Percentiles rank a stretch among this genome's conserved stretches.
phyloP scores from a whole-genome alignment of 2,797 vertebrate genomes.

The Pseudotriccus pelzelni region DNA sequence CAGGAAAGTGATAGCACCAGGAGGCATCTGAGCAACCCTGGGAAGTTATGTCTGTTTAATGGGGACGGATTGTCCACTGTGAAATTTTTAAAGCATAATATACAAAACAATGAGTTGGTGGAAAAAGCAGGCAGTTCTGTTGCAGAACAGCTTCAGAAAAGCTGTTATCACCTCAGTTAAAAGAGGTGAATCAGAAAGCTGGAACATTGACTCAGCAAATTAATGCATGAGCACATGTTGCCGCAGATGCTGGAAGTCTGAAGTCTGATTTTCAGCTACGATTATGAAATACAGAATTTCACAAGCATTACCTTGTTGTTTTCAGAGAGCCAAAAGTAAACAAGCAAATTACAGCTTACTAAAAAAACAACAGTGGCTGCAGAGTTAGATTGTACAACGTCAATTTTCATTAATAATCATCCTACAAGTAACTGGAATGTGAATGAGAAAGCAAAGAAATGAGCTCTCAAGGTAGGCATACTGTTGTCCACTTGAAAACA shows the following conservation, averaged over 20 bases:
- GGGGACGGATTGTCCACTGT: constrained; percentile 2
- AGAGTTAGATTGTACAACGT: neutral
- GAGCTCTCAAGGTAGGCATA: neutral
- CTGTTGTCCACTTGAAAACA: neutral
- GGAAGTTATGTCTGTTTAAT: constrained; percentile 38
- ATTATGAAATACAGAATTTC: neutral
- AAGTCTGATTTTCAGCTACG: neutral
- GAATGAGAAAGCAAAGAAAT: neutral
- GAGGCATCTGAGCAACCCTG: neutral
- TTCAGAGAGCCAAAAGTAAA: neutral
- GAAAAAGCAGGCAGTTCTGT: neutral
- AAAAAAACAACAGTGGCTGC: neutral
- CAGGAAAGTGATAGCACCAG: constrained; percentile 35
- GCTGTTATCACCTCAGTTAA: neutral
- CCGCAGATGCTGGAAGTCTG: neutral
- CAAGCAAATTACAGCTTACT: neutral
- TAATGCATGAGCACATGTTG: neutral
- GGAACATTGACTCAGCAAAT: constrained; percentile 9
- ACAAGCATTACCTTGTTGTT: neutral
- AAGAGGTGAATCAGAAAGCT: neutral
- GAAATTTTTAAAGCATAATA: constrained; percentile 34
- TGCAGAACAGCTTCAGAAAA: neutral
- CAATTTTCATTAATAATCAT: neutral
- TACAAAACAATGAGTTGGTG: constrained; percentile 28
- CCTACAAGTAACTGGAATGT: neutral